Base-by-base conservation (phyloP, 2,888 invertebrate genomes). In the Sinodicranocentrus sp. region DNA sequence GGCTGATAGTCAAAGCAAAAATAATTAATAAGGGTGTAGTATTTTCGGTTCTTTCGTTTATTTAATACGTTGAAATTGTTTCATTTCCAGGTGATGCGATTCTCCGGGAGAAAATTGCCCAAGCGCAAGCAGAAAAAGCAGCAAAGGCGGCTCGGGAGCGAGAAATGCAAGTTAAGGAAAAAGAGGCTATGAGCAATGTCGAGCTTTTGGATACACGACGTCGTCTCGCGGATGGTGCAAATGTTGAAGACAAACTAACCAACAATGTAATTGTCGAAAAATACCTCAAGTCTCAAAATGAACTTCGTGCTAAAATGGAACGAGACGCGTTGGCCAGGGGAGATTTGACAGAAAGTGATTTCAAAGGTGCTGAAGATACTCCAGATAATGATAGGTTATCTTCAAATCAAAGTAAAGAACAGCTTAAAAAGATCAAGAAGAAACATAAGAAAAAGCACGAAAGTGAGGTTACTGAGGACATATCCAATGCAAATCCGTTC, bases 251-350 rank as follows among this genome's bases (percentile, higher is more conserved):
- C 39, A 80, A 68, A 61, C 17, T 78, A 23, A 72, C 84, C 15
- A 72, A 77, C 65, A 86, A 80, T 59, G 82, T 77, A 19, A 73
- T 86, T 26, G 84, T 86, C 3, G 84, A 86, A 48, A 72, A 65
- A 63, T 86, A 86, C 71, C 70, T 86, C 43, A 83, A 84, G 68
- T 85, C 86, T 67, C 86, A 86, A 68, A 84, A 75, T 76, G 84
- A 82, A 59, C 82, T 86, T 75, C 80, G 68, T 57, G 79, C 77
- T 25, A 61, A 84, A 71, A 86, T 86, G 83, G 84, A 84, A 48
- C 75, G 85, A 23, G 76, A 84, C 43, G 77, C 79, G n/a, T 73
- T 76, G 54, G 83, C 63, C 28, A 61, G 63, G n/a, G 71, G 57
- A 52, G 54, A 61, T 13, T 44, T 76, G 48, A 8, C 59, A 19